A percentile compares a stretch with the other conserved stretches of the same genome.
These are phyloP conservation scores for Patella vulgata DNA, from an alignment of 1,140 invertebrate species.

Conservation along the genomic window DNA sequence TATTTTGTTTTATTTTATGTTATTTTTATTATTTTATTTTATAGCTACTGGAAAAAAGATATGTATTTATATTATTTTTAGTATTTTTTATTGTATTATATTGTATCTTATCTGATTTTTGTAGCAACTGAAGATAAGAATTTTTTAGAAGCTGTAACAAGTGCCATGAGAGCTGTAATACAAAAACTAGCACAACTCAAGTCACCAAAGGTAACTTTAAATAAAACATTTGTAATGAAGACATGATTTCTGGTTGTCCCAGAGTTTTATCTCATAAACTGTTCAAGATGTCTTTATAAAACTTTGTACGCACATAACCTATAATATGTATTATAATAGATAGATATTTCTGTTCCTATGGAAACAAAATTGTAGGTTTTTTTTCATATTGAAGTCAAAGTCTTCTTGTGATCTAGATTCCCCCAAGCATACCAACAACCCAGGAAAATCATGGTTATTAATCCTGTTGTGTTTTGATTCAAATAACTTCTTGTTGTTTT, in stretches of 20 bases:
- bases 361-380: not conserved
- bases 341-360: not conserved
- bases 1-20: too few species aligned
- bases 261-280: not conserved
- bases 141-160: conserved; percentile 74
- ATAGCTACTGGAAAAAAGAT: too few species aligned
- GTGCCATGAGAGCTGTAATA: conserved; percentile 75
- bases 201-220: conserved; percentile 42
- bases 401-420: too few species aligned
- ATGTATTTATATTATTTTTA: too few species aligned
- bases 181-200: conserved; percentile 60
- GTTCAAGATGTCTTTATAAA: too few species aligned
- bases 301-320: not conserved
- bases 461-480: not conserved
- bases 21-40: too few species aligned
- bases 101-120: too few species aligned
- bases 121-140: conserved; percentile 57
- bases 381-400: too few species aligned
- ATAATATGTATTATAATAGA: conserved; percentile 1
- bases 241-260: not conserved
- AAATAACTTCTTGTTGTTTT: not conserved
- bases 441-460: not conserved
- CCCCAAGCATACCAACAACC: too few species aligned
- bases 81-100: too few species aligned
- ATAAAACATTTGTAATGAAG: not conserved